These are phyloP conservation scores for Dioctria linearis DNA, from an alignment of 2,888 invertebrate genomes.

Conservation along the genomic window DNA sequence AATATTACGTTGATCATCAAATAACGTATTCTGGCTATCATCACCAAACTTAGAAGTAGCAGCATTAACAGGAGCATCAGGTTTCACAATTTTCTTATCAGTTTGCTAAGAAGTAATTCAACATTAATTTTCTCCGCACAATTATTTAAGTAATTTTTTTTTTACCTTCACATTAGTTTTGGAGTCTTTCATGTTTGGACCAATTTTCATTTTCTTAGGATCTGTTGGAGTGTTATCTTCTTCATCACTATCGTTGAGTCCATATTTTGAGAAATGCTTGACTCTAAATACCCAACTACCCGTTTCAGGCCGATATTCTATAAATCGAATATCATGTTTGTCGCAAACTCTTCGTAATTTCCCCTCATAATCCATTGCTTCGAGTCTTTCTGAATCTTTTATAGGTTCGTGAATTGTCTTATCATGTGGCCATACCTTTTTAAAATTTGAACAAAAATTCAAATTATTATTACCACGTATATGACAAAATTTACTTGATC, in stretches of 20 bases:
- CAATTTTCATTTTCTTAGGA: constrained; percentile 69
- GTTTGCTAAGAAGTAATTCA: not conserved
- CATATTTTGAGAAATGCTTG: constrained; percentile 96
- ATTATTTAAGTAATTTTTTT: too few relatives aligned
- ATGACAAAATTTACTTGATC: constrained; percentile 78
- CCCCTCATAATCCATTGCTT: constrained; percentile 87
- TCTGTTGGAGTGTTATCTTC: constrained; percentile 75
- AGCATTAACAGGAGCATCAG: not conserved
- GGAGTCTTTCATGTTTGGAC: constrained; percentile 55
- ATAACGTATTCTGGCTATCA: not conserved
- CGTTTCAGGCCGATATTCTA: constrained; percentile 95
- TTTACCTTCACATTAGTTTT: constrained; percentile 18
- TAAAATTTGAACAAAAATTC: not conserved
- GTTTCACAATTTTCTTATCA: not conserved
- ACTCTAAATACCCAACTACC: constrained; percentile 98
- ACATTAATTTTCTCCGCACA: too few relatives aligned
- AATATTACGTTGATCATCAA: constrained; percentile 8
- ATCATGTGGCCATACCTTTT: constrained; percentile 85
- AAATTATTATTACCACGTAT: not conserved
- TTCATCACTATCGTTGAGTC: constrained; percentile 90
- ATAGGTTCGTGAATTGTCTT: constrained; percentile 86
- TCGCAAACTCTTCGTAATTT: constrained; percentile 87
- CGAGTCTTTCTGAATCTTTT: constrained; percentile 83
- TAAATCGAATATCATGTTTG: constrained; percentile 90
- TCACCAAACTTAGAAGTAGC: constrained; percentile 1